Base-by-base conservation (phyloP, 2,797 vertebrate genomes). In the Danionella dracula region DNA sequence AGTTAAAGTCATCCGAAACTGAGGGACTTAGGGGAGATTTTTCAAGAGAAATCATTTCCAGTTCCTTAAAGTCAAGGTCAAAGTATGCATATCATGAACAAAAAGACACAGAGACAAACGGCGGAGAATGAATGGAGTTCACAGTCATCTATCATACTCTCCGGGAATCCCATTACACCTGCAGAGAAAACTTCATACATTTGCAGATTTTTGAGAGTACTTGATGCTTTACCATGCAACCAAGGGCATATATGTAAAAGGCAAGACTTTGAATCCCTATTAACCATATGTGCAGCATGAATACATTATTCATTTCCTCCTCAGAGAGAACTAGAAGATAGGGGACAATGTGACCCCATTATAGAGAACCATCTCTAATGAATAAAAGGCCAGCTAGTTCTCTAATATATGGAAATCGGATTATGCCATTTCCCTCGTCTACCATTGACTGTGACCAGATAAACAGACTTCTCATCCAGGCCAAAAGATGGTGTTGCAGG, bases 51-150 rank as follows among this genome's bases (percentile, higher is more conserved):
- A 93, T 94, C 53, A 97, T 81, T 80, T 82, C 85, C 70, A 75
- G 61, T 61, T 77, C 85, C 76, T 93, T 84, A 81, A 94, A 94
- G 72, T 85, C 68, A 49, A 98, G 85, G 94, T 77, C 89, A 90
- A 16, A 94, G 89, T 65, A 88, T 92, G 75, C 87, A 46, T 21
- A 23, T 55, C 50, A 48, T 16, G 4, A 46, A n/a, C 45, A 29
- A 55, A 3, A n/a, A n/a, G n/a, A 55, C 41, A 67, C 38, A 66
- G 40, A 68, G 20, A 44, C 1, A 11, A 34, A 35, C 37, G 32
- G 34, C 1, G 2, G 44, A 53, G 17, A 42, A 42, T 44, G 12
- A n/a, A 58, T 51, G 13, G 54, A 40, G 29, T 48, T 58, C 41
- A 42, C 42, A 57, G 68, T 62, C 65, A 16, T 76, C 57, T 49